Percentiles rank a stretch among this genome's conserved stretches.
These are phyloP conservation scores for Oscheius myriophilus DNA, from an alignment of 2,888 invertebrate genomes.

Conservation along the genomic window DNA sequence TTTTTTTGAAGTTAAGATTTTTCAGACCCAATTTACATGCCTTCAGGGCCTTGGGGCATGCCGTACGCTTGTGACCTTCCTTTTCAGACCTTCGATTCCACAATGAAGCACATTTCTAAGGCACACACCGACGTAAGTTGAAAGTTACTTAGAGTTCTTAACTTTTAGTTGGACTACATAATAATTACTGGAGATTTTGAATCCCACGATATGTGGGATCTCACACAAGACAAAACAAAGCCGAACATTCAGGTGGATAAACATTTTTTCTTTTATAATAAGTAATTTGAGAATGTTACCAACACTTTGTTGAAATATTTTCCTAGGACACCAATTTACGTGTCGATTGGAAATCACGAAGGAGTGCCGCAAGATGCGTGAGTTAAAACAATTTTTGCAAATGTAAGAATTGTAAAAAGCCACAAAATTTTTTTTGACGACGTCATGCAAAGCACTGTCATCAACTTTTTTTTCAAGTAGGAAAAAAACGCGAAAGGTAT, in stretches of 20 bases:
- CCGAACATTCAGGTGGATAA: slow-evolving; percentile 43
- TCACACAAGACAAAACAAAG: slow-evolving; percentile 73
- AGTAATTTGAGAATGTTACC: slow-evolving; percentile 44
- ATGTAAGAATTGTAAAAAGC: too few relatives aligned
- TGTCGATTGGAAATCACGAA: slow-evolving; percentile 94
- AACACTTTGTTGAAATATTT: slow-evolving; percentile 75
- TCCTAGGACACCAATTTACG: slow-evolving; percentile 86
- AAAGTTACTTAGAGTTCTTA: background rate
- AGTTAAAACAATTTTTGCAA: too few relatives aligned
- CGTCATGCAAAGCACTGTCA: too few relatives aligned
- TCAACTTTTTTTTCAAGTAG: too few relatives aligned
- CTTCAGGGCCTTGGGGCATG: slow-evolving; percentile 70
- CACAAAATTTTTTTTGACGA: too few relatives aligned
- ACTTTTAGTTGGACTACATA: slow-evolving; percentile 76
- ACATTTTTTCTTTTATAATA: background rate
- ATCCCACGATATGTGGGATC: slow-evolving; percentile 92
- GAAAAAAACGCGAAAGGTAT: too few relatives aligned
- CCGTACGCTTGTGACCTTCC: slow-evolving; percentile 72
- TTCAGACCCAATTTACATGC: slow-evolving; percentile 47
- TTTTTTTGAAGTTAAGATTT: background rate
- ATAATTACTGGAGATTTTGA: slow-evolving; percentile 96
- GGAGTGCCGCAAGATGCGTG: slow-evolving; percentile 92
- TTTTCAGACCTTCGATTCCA: slow-evolving; percentile 67
- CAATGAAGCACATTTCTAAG: slow-evolving; percentile 70
- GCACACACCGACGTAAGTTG: slow-evolving; percentile 57